Conservation (phyloP, 2,797 vertebrate species). For the Gadopsis bispinosus region DNA sequence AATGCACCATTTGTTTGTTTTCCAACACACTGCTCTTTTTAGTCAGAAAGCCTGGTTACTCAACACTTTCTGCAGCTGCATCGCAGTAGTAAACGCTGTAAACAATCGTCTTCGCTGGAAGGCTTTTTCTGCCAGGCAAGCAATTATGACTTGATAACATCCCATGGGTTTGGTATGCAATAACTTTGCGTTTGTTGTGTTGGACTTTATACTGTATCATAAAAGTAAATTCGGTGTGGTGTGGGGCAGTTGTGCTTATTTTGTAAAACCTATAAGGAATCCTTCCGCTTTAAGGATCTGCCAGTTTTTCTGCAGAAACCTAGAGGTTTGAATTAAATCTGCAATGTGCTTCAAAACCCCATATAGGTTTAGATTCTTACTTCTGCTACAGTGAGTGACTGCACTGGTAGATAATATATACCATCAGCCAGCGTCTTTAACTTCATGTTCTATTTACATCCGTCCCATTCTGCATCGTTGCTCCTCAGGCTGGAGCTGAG, state of each 20-base stretch:
- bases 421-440: background rate
- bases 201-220: background rate
- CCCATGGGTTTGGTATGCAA: background rate
- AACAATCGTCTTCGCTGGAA: background rate
- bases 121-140: background rate
- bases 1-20: background rate
- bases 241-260: background rate
- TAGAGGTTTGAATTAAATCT: background rate
- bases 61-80: slow-evolving; percentile 8
- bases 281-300: background rate
- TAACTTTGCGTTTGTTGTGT: slow-evolving; percentile 2
- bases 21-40: no score
- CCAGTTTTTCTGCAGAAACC: slow-evolving; percentile 3
- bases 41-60: background rate
- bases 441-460: slow-evolving; percentile 22
- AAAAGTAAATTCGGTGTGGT: background rate
- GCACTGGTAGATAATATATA: slow-evolving; percentile 3
- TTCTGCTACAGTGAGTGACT: background rate
- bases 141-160: slow-evolving; percentile 7
- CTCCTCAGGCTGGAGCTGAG: slow-evolving; percentile 81
- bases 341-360: background rate
- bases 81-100: slow-evolving; percentile 19
- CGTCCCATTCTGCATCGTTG: slow-evolving; percentile 17
- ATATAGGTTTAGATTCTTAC: background rate
- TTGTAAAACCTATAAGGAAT: slow-evolving; percentile 6